Percentiles rank a stretch among this genome's conserved stretches.
phyloP scores from a whole-genome alignment of 2,888 invertebrate genomes.

The Serrognathus titanus region DNA sequence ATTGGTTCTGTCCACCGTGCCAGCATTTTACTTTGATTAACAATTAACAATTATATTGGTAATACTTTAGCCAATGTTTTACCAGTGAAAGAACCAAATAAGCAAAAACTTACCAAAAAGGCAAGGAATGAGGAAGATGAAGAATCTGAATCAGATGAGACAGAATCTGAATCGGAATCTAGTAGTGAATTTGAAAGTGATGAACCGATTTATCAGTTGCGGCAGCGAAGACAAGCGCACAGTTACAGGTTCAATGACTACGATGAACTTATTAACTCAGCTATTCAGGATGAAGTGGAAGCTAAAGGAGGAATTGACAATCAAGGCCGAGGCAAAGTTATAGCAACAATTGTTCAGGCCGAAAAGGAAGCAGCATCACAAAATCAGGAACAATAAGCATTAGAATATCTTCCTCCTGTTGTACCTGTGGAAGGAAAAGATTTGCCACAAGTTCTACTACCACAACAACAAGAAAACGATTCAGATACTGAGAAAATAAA shows the following conservation, averaged over 20 bases:
- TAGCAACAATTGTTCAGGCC: constrained; percentile 81
- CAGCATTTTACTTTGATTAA: constrained; percentile 83
- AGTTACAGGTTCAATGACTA: constrained; percentile 89
- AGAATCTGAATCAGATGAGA: constrained; percentile 27
- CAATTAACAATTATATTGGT: constrained; percentile 67
- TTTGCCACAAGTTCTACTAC: constrained; percentile 17
- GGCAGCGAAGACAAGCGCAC: constrained; percentile 75
- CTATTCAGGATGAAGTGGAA: constrained; percentile 76
- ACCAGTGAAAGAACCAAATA: constrained; percentile 40
- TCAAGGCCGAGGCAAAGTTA: constrained; percentile 85
- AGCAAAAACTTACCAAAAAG: constrained; percentile 33
- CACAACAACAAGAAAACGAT: constrained; percentile 33
- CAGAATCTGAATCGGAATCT: constrained; percentile 25
- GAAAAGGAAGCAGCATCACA: constrained; percentile 54
- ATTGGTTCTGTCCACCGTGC: constrained; percentile 98
- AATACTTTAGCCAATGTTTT: constrained; percentile 72
- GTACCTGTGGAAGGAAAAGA: constrained; percentile 20
- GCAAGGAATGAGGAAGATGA: constrained; percentile 38
- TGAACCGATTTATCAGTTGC: constrained; percentile 79
- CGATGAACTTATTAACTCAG: constrained; percentile 92
- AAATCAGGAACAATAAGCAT: constrained; percentile 12
- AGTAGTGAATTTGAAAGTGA: constrained; percentile 52
- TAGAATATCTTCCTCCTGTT: constrained; percentile 23
- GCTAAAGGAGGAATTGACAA: constrained; percentile 75
- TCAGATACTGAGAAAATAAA: constrained; percentile 44